These are phyloP conservation scores for Drosophila mayri DNA, from an alignment of 1,140 invertebrate genomes.

Conservation along the genomic window DNA sequence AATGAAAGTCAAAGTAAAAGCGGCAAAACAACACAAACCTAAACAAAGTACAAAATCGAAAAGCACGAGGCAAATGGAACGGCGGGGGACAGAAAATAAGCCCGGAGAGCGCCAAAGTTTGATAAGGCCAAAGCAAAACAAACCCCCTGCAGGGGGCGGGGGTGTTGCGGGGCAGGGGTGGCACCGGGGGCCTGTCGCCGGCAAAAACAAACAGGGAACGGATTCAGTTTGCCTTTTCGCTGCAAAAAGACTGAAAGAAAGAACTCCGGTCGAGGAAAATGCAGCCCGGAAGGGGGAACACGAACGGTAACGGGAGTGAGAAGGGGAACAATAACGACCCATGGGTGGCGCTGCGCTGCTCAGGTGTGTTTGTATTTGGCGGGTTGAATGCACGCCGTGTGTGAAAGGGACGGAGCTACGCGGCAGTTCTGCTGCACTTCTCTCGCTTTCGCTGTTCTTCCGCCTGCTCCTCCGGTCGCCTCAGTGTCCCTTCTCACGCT, in stretches of 20 bases:
- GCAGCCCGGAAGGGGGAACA: background rate
- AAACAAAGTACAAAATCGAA: slow-evolving; percentile 79
- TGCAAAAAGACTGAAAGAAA: slow-evolving; percentile 23
- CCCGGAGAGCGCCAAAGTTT: slow-evolving; percentile 69
- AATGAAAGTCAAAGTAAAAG: slow-evolving; percentile 85
- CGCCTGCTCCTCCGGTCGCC: background rate
- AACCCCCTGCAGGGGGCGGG: background rate
- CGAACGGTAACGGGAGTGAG: background rate
- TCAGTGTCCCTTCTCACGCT: background rate
- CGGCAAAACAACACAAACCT: slow-evolving; percentile 82
- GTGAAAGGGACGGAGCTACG: slow-evolving; percentile 26
- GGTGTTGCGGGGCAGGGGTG: background rate
- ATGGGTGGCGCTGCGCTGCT: slow-evolving; percentile 3
- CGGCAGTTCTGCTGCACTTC: slow-evolving; percentile 34
- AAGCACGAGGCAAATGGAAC: slow-evolving; percentile 14
- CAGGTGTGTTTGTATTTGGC: slow-evolving; percentile 57
- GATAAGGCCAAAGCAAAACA: slow-evolving; percentile 74
- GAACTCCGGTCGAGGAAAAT: background rate
- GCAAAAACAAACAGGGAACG: slow-evolving; percentile 46
- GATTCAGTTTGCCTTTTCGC: slow-evolving; percentile 23
- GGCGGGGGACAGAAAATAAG: slow-evolving; percentile 36
- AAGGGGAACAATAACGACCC: slow-evolving; percentile 5
- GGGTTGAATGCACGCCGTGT: slow-evolving; percentile 76
- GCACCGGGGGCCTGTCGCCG: slow-evolving; percentile 39
- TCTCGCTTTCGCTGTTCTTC: slow-evolving; percentile 8